These are phyloP conservation scores for Mus spretus DNA, from an alignment of 2,797 vertebrate genomes.

Conservation along the genomic window DNA sequence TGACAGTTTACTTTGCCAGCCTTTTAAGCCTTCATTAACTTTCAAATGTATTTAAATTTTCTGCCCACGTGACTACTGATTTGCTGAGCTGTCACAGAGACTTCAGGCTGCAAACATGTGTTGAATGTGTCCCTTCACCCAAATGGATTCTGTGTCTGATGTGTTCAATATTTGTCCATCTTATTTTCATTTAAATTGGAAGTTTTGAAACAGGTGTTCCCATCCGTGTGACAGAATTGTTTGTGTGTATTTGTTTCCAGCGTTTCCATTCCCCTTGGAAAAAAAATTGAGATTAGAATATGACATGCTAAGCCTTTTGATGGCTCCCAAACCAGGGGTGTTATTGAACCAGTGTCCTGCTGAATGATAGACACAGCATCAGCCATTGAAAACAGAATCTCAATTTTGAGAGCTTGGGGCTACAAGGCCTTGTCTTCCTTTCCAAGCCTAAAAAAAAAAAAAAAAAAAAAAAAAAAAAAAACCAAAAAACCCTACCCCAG, in stretches of 20 bases:
- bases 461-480: too few species aligned
- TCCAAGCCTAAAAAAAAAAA: slow-evolving; percentile 74
- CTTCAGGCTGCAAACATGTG: slow-evolving; percentile 87
- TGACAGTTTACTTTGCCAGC: slow-evolving; percentile 75
- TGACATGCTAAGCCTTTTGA: slow-evolving; percentile 75
- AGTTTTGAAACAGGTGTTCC: slow-evolving; percentile 81
- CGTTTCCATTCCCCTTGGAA: slow-evolving; percentile 64
- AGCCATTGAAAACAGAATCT: slow-evolving; percentile 87
- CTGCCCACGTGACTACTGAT: slow-evolving; percentile 79
- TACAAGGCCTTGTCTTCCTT: slow-evolving; percentile 83
- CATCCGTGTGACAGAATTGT: slow-evolving; percentile 80
- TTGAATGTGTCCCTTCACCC: slow-evolving; percentile 89
- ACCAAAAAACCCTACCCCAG: slow-evolving; percentile 68
- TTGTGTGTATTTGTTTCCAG: slow-evolving; percentile 76
- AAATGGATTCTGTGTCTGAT: slow-evolving; percentile 90
- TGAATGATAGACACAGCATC: slow-evolving; percentile 82
- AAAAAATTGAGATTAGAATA: slow-evolving; percentile 85
- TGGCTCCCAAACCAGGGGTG: slow-evolving; percentile 85
- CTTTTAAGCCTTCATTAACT: slow-evolving; percentile 72
- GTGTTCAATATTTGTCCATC: slow-evolving; percentile 86
- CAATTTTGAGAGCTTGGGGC: slow-evolving; percentile 86
- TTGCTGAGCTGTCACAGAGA: slow-evolving; percentile 83
- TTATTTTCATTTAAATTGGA: slow-evolving; percentile 87
- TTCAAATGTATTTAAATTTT: slow-evolving; percentile 51
- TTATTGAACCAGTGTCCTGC: slow-evolving; percentile 76